phyloP scores from a whole-genome alignment of 2,797 vertebrate species.

The Sebastiscus tertius region DNA sequence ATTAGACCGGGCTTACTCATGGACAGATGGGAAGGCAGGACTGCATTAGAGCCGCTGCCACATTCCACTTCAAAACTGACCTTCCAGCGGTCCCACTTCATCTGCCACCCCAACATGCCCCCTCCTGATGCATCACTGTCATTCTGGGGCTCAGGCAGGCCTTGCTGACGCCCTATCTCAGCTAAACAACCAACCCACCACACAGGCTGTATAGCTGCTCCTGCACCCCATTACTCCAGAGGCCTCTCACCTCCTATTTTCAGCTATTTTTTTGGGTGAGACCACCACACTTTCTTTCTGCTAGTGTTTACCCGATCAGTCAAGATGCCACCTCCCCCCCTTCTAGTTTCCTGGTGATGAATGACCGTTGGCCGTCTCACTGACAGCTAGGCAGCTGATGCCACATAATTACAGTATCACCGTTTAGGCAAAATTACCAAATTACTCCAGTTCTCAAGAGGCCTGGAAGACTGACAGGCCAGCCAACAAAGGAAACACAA shows the following conservation, averaged over 20 bases:
- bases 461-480: conserved; percentile 78
- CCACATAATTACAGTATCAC: conserved; percentile 88
- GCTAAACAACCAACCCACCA: conserved; percentile 57
- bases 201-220: conserved; percentile 59
- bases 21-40: conserved; percentile 73
- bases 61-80: conserved; percentile 79
- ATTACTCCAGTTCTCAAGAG: conserved; percentile 84
- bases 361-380: conserved; percentile 82
- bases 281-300: conserved; percentile 71
- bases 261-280: conserved; percentile 56
- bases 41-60: conserved; percentile 70
- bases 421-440: conserved; percentile 88
- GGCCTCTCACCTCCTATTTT: conserved; percentile 69
- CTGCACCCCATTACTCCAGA: conserved; percentile 73
- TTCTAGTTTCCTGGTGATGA: conserved; percentile 81
- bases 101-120: conserved; percentile 60
- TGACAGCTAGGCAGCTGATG: conserved; percentile 88
- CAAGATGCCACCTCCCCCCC: conserved; percentile 49
- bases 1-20: conserved; percentile 54
- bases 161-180: conserved; percentile 42
- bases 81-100: conserved; percentile 74
- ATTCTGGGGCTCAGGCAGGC: conserved; percentile 47
- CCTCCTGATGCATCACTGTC: conserved; percentile 74
- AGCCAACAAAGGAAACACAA: conserved; percentile 80
- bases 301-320: conserved; percentile 76